Evolutionary conservation across 2,113 vertebrate genomes (phyloP), one percentile per base, ranked within the genome.

Genomic region (Ranitomeya variabilis): DNA sequence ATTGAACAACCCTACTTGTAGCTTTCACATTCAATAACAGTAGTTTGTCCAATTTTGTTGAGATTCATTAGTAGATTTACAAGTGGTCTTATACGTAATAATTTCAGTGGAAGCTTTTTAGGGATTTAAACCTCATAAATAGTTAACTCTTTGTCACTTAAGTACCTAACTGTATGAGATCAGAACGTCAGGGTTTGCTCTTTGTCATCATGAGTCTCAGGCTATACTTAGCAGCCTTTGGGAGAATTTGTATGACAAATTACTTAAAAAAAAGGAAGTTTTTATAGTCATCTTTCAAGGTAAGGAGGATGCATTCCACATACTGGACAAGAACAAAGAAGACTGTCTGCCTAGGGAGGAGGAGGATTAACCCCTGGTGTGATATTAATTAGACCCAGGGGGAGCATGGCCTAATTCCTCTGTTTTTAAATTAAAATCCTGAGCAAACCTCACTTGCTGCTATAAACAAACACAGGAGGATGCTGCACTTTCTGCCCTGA

Each of bases 171-270:
- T 51, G 31, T 19, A 88, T 60, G 52, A 23, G 81, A 88, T 52
- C 77, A 82, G 57, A 37, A 60, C 52, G 71, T 51, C 4, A 45
- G 54, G 54, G 23, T 81, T 88, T 83, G 66, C 57, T 76, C 59
- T 83, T 78, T 84, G 80, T 83, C 71, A 19, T 60, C 9, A n/a
- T 26, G 52, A 52, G 51, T 77, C 71, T 78, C 73, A 77, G 57
- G 69, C 87, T 88, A 67, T 84, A 84, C 80, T 88, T 88, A 88
- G 51, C 80, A 83, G 87, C 80, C 84, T 81, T 87, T 11, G 7
- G 19, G 37, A 84, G 71, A 59, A 88, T 83, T 78, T 88, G 87
- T 83, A 88, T 88, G 37, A 88, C 80, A 83, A 83, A 88, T 88
- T 83, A 52, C 80, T 88, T 83, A 45, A 59, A 77, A 83, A 60